Evolutionary conservation across 2,888 invertebrate genomes (phyloP).

Genomic region (Unio pictorum): DNA sequence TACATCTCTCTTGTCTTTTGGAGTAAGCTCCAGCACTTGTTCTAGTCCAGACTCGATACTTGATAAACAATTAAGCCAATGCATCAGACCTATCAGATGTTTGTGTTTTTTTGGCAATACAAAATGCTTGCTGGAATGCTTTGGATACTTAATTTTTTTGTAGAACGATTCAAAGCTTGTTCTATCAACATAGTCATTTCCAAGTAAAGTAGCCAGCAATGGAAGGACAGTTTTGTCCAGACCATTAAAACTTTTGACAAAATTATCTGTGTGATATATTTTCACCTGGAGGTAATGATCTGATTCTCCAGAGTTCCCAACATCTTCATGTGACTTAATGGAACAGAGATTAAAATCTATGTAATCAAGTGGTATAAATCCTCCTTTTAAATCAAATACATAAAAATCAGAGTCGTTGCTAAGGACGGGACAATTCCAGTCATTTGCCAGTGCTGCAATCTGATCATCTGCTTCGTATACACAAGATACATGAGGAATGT

Average conservation of each 20-base stretch:
- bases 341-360: conserved; percentile 51
- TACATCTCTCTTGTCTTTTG: conserved; percentile 41
- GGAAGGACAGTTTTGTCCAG: conserved; percentile 81
- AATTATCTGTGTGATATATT: conserved; percentile 81
- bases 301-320: conserved; percentile 11
- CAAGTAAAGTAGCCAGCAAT: conserved; percentile 85
- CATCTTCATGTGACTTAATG: conserved; percentile 17
- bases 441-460: conserved; percentile 85
- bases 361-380: conserved; percentile 82
- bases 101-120: conserved; percentile 73
- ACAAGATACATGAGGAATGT: conserved; percentile 81
- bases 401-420: conserved; percentile 97
- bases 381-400: conserved; percentile 82
- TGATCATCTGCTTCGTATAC: conserved; percentile 93
- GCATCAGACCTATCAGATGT: conserved; percentile 80
- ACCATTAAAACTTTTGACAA: conserved; percentile 79
- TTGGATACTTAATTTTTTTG: conserved; percentile 74
- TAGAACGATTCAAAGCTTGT: conserved; percentile 80
- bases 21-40: conserved; percentile 70
- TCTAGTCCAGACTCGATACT: conserved; percentile 80
- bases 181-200: conserved; percentile 88
- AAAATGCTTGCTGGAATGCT: conserved; percentile 57
- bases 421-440: conserved; percentile 86
- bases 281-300: conserved; percentile 64
- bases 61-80: conserved; percentile 82